These are phyloP conservation scores for Heliconius hermathena DNA, from an alignment of 1,140 invertebrate genomes.

Conservation along the genomic window DNA sequence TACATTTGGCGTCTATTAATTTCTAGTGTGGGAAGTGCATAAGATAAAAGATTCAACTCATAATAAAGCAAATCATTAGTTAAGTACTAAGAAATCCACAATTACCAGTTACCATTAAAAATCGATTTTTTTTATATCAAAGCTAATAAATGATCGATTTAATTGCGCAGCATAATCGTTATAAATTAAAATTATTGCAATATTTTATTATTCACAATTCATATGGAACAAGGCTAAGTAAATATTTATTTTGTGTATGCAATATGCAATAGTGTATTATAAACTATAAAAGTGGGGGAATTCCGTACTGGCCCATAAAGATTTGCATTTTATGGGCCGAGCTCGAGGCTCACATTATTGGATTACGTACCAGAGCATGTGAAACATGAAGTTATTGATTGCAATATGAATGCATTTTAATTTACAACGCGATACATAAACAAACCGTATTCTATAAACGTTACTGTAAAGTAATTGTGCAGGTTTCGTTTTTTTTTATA, in stretches of 20 bases:
- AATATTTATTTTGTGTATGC: background rate
- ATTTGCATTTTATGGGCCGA: slow-evolving; percentile 6
- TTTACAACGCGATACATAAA: background rate
- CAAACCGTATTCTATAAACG: background rate
- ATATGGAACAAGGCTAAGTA: slow-evolving; percentile 6
- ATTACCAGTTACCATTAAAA: background rate
- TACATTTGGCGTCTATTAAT: background rate
- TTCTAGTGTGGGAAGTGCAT: background rate
- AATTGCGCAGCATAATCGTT: background rate
- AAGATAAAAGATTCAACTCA: background rate
- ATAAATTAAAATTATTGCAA: slow-evolving; percentile 12
- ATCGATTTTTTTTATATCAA: background rate
- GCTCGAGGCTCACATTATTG: slow-evolving; percentile 1
- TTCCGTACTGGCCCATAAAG: slow-evolving; percentile 4
- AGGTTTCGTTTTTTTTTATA: no score
- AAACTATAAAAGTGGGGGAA: background rate
- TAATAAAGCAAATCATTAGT: no score
- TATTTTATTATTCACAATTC: slow-evolving; percentile 5
- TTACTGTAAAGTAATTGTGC: background rate
- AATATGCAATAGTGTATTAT: background rate
- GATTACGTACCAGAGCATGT: slow-evolving; percentile 4
- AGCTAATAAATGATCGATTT: background rate
- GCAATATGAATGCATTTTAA: slow-evolving; percentile 6
- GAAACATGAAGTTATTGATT: slow-evolving; percentile 11
- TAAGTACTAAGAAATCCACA: background rate